Percentiles rank a stretch among this genome's conserved stretches.
Conservation (phyloP, 2,113 vertebrate genomes). For the Upupa epops region DNA sequence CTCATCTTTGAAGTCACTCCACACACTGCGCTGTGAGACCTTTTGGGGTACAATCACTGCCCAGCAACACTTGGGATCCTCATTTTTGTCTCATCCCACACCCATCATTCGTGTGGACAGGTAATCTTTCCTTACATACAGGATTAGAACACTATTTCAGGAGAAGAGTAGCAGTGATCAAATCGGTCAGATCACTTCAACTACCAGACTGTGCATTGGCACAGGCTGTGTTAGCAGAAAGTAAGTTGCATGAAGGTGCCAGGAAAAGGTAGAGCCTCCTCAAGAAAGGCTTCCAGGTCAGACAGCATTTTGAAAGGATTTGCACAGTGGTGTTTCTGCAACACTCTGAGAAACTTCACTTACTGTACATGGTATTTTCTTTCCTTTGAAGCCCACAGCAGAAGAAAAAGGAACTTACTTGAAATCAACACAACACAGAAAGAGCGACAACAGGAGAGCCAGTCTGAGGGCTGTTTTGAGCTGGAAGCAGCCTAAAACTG, state of each 20-base stretch:
- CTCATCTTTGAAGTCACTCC: not conserved
- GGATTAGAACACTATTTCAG: not conserved
- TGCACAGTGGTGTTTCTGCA: not conserved
- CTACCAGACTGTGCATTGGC: not conserved
- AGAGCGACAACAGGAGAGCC: not conserved
- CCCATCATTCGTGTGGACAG: fast-evolving
- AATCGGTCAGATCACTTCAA: not conserved
- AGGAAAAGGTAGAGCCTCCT: not conserved
- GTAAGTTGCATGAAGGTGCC: no score
- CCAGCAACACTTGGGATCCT: not conserved
- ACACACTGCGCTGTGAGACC: not conserved
- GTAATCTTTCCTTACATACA: not conserved
- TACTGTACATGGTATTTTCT: not conserved
- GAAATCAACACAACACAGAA: not conserved
- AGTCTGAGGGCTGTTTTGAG: not conserved
- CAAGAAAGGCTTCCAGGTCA: not conserved
- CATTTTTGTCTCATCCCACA: not conserved
- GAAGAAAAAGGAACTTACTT: not conserved
- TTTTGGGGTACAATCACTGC: not conserved
- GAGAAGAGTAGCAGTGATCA: not conserved
- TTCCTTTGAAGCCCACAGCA: not conserved
- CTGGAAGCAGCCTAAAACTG: not conserved
- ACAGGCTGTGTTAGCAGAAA: not conserved
- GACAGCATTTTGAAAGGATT: fast-evolving
- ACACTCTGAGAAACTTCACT: not conserved